Evolutionary conservation across 2,888 invertebrate species (phyloP), one percentile per base, ranked within the genome.

Genomic region (Caenorhabditis sp.): DNA sequence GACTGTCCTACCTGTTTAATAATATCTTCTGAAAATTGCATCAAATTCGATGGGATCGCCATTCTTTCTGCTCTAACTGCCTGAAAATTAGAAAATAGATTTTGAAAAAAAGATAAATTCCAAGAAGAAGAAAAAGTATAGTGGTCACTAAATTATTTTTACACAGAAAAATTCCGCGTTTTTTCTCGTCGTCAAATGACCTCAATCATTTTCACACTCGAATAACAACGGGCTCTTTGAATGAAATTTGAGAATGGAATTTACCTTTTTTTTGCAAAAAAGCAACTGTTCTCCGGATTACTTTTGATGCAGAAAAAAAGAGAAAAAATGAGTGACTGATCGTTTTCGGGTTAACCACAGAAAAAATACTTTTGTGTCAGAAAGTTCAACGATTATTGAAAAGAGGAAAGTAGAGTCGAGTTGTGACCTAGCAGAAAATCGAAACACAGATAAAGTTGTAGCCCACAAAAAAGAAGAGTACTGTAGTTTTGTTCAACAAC

Each of bases 21-120:
- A 62, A 84, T 86, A 59, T 86, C 86, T 76, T 86, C 86, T 60
- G 79, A 79, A 71, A 86, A 86, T 70, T 84, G 83, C 86, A 86
- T 86, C 63, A 85, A 62, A 61, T 78, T 81, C 23, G 76, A 66
- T 62, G 78, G 69, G 26, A 76, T 64, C 63, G 73, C 76, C 75
- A 75, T 69, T 67, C 67, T 75, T 65, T 70, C 69, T 49, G 69
- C 73, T 66, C 69, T 58, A 59, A 74, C 37, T 69, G 69, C 69
- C 73, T 69, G 50, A 26, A 74, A 66, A 19, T 17, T n/a, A 54
- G 36, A n/a, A 12, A 36, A 8, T 36, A 8, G 19, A 23, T 53
- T 53, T 19, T 50, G 26, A 37, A 26, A 26, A 27, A 10, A 14
- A 5, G 43, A 10, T 8, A 8, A n/a, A n/a, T n/a, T n/a, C n/a